A percentile compares a stretch with the other conserved stretches of the same genome.
Evolutionary conservation across 2,888 invertebrate genomes (phyloP).

Genomic region (Byasa hedistus): DNA sequence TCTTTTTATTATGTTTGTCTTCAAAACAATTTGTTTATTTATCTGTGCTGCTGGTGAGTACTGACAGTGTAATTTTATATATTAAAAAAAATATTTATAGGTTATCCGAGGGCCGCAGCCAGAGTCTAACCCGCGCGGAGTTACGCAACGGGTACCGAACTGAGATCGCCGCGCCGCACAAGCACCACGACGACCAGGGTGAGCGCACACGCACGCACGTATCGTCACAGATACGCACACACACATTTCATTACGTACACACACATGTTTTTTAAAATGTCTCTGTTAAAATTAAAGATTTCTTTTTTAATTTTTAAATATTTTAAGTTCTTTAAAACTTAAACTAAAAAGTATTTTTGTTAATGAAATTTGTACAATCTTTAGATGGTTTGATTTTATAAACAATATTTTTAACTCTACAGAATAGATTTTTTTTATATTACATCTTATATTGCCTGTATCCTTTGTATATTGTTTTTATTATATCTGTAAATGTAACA

Average conservation of each 20-base stretch:
- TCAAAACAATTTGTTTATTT: too few species aligned
- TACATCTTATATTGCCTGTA: neutral
- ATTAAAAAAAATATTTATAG: conserved; percentile 35
- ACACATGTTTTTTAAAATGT: neutral
- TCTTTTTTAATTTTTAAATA: too few species aligned
- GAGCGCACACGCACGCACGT: conserved; percentile 34
- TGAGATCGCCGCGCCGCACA: conserved; percentile 38
- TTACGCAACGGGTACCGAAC: conserved; percentile 59
- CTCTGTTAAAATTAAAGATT: too few species aligned
- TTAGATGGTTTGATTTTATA: too few species aligned
- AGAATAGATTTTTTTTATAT: too few species aligned
- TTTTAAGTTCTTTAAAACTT: too few species aligned
- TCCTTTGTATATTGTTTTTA: neutral
- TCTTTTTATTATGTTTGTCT: too few species aligned
- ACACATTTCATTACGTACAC: neutral
- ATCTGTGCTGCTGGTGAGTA: too few species aligned
- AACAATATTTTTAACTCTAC: too few species aligned
- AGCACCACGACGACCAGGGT: conserved; percentile 72
- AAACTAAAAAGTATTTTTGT: too few species aligned
- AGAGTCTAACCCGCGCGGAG: conserved; percentile 68
- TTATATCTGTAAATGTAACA: conserved; percentile 9
- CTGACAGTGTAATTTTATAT: too few species aligned
- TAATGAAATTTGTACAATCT: too few species aligned
- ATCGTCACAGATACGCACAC: conserved; percentile 15
- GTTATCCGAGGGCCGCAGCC: conserved; percentile 67